Base-by-base conservation (phyloP, 2,113 vertebrate species). In the Spizaetus ornatus region DNA sequence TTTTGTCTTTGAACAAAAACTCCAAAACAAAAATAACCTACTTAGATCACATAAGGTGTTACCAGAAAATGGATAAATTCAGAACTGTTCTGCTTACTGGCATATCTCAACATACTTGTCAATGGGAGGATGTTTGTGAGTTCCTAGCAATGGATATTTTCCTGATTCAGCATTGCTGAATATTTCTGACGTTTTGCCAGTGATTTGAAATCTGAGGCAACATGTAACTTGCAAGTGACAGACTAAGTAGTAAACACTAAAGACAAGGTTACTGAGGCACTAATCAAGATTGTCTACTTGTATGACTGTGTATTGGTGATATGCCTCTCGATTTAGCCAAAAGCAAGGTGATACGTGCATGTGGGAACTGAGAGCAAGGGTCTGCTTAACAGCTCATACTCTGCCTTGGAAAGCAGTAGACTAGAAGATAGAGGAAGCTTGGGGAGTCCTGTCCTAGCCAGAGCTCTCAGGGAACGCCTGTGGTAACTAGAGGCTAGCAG, bases 261-360 rank as follows among this genome's bases (percentile, higher is more conserved):
- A 72, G 40, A 36, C 0, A 0, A 72, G 27, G 9, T 29, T 72
- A 29, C 0, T 1, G 42, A 79, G 31, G 10, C 34, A 29, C 23
- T 63, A 52, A 74, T 79, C 22, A 56, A 65, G 50, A 38, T 16
- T 70, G 16, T 26, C 17, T n/a, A 2, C 34, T 52, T 42, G 8
- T 50, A 27, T n/a, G 47, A 4, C 19, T 79, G 13, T 31, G 50
- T 13, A 53, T 29, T 70, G 23, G 20, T 59, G 38, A 59, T 8
- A 12, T 25, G 20, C 7, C n/a, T 53, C 38, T 59, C 36, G 45
- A 72, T 73, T 53, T 84, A 55, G 34, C 47, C 31, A 48, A 62
- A 78, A 84, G 31, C 53, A 61, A 53, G 53, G 9, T 43, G 11
- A 43, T 21, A 31, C 1, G 3, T 29, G 9, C 12, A 5, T 14